A percentile compares a stretch with the other conserved stretches of the same genome.
phyloP scores from a whole-genome alignment of 2,797 vertebrate genomes.

The Epinephelus coioides region DNA sequence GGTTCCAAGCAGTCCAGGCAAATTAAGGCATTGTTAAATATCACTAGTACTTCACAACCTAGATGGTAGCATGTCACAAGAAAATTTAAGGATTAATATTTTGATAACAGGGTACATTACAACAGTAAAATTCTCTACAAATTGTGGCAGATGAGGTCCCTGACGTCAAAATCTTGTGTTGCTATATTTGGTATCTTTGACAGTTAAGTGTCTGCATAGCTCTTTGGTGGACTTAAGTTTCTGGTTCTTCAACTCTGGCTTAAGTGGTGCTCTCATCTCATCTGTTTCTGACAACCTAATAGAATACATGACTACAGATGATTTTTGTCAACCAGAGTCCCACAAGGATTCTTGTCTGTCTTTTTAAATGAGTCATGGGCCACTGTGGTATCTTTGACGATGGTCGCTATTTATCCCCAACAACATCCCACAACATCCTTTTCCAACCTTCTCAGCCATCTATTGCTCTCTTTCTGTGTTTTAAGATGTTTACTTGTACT shows the following conservation, averaged over 20 bases:
- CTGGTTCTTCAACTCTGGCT: not conserved
- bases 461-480: slow-evolving; percentile 5
- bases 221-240: slow-evolving; percentile 10
- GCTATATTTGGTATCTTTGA: not conserved
- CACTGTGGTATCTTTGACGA: not conserved
- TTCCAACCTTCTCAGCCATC: slow-evolving; percentile 1
- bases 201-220: not conserved
- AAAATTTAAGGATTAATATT: not conserved
- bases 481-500: slow-evolving; percentile 22
- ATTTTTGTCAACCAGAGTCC: not conserved
- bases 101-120: not conserved
- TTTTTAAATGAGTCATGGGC: not conserved
- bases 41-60: not conserved
- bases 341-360: slow-evolving; percentile 5
- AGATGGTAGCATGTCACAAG: not conserved
- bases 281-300: slow-evolving; percentile 3
- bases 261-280: not conserved
- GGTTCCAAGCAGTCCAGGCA: slow-evolving; percentile 3
- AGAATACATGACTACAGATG: not conserved
- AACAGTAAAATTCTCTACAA: not conserved
- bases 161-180: not conserved
- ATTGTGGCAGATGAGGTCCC: slow-evolving; percentile 5
- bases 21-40: not conserved
- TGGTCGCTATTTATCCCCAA: not conserved
- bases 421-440: not conserved